Conservation (phyloP, 2,888 invertebrate species). For the Blastobasis lacticolella region DNA sequence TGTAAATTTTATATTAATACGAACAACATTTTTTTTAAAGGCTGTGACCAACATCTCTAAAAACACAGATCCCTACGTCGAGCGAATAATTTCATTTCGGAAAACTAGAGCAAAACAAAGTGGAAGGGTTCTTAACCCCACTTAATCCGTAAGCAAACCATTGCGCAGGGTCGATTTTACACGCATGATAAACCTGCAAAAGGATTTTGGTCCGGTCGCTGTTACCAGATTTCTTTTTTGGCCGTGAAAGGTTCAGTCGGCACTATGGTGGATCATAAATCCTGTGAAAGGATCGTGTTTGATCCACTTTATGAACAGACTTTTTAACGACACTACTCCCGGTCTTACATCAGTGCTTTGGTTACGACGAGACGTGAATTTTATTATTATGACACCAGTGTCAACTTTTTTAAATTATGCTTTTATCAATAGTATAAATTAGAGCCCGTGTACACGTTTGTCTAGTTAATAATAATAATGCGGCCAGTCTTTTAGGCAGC, state of each 20-base stretch:
- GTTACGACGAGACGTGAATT: no score
- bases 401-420: no score
- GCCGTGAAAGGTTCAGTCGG: conserved; percentile 5
- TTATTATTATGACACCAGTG: no score
- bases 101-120: conserved; percentile 8
- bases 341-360: conserved; percentile 4
- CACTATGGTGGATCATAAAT: conserved; percentile 33
- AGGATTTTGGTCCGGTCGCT: conserved; percentile 36
- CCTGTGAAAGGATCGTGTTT: conserved; percentile 33
- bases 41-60: no score
- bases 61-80: neutral
- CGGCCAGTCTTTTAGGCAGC: no score
- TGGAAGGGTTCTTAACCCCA: conserved; percentile 29
- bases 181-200: conserved; percentile 46
- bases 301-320: conserved; percentile 42
- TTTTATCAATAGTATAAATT: no score
- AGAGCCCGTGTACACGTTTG: no score
- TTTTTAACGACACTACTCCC: conserved; percentile 39
- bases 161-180: conserved; percentile 43
- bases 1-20: no score
- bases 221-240: conserved; percentile 20
- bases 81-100: conserved; percentile 3
- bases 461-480: no score
- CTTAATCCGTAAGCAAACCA: conserved; percentile 44
- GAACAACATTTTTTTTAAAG: no score